Evolutionary conservation across 2,113 vertebrate species (phyloP).

Genomic region (Sterna hirundo): DNA sequence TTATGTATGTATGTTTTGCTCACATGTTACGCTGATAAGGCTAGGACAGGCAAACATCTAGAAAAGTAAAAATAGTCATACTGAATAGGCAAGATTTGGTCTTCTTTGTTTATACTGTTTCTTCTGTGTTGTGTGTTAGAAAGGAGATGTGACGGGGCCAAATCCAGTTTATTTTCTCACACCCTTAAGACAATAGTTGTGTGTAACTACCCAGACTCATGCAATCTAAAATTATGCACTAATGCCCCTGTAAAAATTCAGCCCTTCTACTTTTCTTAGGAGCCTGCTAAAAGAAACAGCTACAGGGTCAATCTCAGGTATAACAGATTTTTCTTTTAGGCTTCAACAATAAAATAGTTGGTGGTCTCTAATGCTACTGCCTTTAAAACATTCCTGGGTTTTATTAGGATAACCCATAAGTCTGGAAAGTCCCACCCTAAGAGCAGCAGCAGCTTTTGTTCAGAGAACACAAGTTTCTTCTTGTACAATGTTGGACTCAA

Average conservation of each 20-base stretch:
- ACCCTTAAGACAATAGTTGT: background rate
- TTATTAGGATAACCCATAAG: constrained; percentile 77
- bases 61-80: background rate
- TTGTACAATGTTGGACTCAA: constrained; percentile 48
- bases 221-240: constrained; percentile 11
- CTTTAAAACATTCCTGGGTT: constrained; percentile 76
- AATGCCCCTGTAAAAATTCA: constrained; percentile 12
- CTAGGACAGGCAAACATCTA: background rate
- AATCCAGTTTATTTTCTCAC: background rate
- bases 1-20: background rate
- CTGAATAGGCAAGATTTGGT: background rate
- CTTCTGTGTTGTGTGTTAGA: background rate
- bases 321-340: constrained; percentile 63
- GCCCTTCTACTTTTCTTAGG: background rate
- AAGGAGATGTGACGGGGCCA: background rate
- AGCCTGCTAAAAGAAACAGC: constrained; percentile 40
- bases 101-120: background rate
- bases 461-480: constrained; percentile 68
- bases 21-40: background rate
- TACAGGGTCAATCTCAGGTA: constrained; percentile 39
- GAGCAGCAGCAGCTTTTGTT: constrained; percentile 68
- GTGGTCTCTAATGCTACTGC: constrained; percentile 72
- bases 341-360: constrained; percentile 73
- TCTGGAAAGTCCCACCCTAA: constrained; percentile 67
- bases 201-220: background rate